phyloP scores from a whole-genome alignment of 2,888 invertebrate genomes.

The Dugesia japonica region DNA sequence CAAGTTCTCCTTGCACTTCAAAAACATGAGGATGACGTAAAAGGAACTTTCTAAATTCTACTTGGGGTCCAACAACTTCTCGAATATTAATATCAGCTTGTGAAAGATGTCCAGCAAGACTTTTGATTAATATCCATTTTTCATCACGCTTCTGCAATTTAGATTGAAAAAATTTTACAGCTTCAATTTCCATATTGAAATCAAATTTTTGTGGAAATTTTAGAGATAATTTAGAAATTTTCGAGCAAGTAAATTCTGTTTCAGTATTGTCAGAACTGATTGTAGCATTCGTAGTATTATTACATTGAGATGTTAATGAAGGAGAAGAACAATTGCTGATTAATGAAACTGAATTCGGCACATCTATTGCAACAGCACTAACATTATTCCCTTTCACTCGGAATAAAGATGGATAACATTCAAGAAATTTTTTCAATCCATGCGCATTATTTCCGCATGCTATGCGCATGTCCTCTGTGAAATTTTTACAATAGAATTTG shows the following conservation, averaged over 20 bases:
- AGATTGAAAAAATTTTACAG: constrained; percentile 85
- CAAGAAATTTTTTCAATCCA: constrained; percentile 83
- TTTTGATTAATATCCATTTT: constrained; percentile 87
- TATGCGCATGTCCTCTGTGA: constrained; percentile 78
- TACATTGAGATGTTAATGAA: background rate
- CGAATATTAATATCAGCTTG: constrained; percentile 90
- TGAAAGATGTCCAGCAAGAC: constrained; percentile 81
- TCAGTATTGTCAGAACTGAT: background rate
- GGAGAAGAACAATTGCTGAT: constrained; percentile 1
- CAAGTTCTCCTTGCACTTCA: constrained; percentile 46
- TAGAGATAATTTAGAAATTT: background rate
- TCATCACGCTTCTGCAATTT: constrained; percentile 82
- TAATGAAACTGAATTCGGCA: constrained; percentile 26
- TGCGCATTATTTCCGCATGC: constrained; percentile 65
- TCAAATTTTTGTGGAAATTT: constrained; percentile 17
- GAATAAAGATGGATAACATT: constrained; percentile 87
- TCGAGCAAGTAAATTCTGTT: background rate
- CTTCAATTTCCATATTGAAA: constrained; percentile 61
- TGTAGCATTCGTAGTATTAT: background rate
- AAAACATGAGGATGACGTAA: constrained; percentile 47
- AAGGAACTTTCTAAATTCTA: constrained; percentile 46
- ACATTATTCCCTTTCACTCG: constrained; percentile 60
- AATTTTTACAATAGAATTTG: constrained; percentile 63
- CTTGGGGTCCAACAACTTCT: constrained; percentile 43
- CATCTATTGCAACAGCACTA: constrained; percentile 26